These are phyloP conservation scores for Axea sp. DNA, from an alignment of 2,888 invertebrate genomes.

Conservation along the genomic window DNA sequence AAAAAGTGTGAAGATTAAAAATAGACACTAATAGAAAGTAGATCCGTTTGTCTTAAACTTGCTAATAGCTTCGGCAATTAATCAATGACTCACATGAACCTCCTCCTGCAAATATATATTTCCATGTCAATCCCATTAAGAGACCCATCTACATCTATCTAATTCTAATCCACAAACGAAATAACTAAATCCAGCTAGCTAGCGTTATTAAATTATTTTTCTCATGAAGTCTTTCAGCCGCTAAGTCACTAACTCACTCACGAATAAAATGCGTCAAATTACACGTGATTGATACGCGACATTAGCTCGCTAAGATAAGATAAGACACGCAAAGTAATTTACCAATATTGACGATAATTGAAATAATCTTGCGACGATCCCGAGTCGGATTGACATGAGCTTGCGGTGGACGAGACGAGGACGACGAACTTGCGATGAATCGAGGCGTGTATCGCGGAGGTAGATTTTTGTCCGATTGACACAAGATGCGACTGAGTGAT, in stretches of 20 bases:
- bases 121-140: conserved; percentile 50
- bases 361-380: conserved; percentile 57
- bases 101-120: conserved; percentile 34
- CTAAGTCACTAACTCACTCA: conserved; percentile 14
- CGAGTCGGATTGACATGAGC: conserved; percentile 48
- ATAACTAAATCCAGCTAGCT: conserved; percentile 43
- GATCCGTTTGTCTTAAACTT: too few relatives aligned
- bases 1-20: too few relatives aligned
- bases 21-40: too few relatives aligned
- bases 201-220: conserved; percentile 49
- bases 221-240: not conserved
- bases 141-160: conserved; percentile 44
- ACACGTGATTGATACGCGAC: conserved; percentile 55
- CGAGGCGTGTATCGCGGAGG: conserved; percentile 58
- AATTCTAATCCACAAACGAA: conserved; percentile 50
- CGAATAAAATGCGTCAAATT: conserved; percentile 53
- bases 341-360: conserved; percentile 61
- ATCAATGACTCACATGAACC: conserved; percentile 23
- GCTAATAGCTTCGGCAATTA: conserved; percentile 25
- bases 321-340: conserved; percentile 60
- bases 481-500: conserved; percentile 73
- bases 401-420: conserved; percentile 48
- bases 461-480: conserved; percentile 68
- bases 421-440: conserved; percentile 53
- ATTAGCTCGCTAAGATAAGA: conserved; percentile 43